Conservation (phyloP, 2,113 vertebrate genomes). For the Sinocyclocheilus anophthalmus region DNA sequence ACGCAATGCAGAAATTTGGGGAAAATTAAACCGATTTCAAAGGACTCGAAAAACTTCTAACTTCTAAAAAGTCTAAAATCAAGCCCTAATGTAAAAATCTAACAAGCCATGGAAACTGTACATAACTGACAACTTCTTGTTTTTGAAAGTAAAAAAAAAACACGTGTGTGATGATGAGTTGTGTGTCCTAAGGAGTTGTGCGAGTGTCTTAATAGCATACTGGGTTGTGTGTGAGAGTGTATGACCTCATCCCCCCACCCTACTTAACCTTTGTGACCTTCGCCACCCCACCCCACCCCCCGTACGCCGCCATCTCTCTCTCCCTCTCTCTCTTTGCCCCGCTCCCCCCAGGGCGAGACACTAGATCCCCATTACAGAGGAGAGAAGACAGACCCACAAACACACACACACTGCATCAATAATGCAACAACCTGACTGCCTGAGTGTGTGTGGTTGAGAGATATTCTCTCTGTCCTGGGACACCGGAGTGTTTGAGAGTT, state of each 20-base stretch:
- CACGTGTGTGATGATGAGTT: neutral
- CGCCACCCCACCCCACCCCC: constrained; percentile 40
- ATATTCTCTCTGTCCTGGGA: constrained; percentile 78
- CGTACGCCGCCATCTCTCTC: constrained; percentile 29
- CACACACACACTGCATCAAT: constrained; percentile 70
- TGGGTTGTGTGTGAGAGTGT: constrained; percentile 46
- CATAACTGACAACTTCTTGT: neutral
- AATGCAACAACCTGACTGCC: constrained; percentile 73
- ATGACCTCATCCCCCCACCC: constrained; percentile 68
- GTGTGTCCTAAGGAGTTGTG: constrained; percentile 8
- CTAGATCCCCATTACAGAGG: constrained; percentile 77
- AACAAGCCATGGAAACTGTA: neutral
- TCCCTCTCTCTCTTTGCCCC: constrained; percentile 60
- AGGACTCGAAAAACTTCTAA: neutral
- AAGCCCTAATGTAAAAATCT: neutral
- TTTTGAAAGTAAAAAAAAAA: neutral
- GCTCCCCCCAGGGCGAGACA: constrained; percentile 70
- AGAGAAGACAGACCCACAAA: constrained; percentile 45
- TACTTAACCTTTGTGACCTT: constrained; percentile 80
- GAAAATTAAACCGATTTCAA: neutral
- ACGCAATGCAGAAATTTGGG: neutral
- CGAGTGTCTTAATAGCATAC: neutral
- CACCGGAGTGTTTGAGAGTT: constrained; percentile 60
- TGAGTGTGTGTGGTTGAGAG: constrained; percentile 62
- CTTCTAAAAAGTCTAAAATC: neutral